Evolutionary conservation across 2,888 invertebrate species (phyloP).

Genomic region (Drosophila mercatorum): DNA sequence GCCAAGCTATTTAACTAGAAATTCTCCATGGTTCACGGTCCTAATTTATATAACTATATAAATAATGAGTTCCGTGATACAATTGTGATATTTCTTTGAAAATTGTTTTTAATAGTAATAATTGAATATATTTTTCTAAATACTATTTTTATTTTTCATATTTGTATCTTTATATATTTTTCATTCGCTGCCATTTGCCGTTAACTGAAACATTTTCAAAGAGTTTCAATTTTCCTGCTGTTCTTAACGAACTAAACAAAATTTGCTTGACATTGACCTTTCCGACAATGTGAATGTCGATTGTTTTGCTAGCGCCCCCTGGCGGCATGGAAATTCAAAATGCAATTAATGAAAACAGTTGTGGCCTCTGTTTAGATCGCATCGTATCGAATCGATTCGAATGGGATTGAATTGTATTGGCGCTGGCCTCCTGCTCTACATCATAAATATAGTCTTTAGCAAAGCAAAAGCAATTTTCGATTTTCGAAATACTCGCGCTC

Average conservation of each 20-base stretch:
- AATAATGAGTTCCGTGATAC: background rate
- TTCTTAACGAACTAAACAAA: conserved; percentile 2
- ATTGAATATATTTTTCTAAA: background rate
- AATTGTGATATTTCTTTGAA: background rate
- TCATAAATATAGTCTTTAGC: conserved; percentile 38
- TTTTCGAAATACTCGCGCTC: conserved; percentile 17
- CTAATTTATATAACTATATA: background rate
- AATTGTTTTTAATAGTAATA: background rate
- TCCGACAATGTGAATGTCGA: conserved; percentile 10
- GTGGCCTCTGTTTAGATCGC: conserved; percentile 37
- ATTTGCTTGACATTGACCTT: conserved; percentile 51
- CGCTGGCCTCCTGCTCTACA: conserved; percentile 28
- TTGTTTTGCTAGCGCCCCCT: conserved; percentile 7
- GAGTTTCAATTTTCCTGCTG: background rate
- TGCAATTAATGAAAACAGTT: conserved; percentile 55
- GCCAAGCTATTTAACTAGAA: background rate
- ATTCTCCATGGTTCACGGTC: background rate
- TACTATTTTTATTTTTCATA: no score
- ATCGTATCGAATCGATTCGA: conserved; percentile 21
- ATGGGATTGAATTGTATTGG: conserved; percentile 17
- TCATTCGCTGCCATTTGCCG: background rate
- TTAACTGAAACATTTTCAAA: background rate
- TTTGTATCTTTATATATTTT: no score
- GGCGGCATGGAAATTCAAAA: conserved; percentile 22
- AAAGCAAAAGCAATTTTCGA: conserved; percentile 18